phyloP scores from a whole-genome alignment of 2,113 vertebrate species.

The Tinamus guttatus region DNA sequence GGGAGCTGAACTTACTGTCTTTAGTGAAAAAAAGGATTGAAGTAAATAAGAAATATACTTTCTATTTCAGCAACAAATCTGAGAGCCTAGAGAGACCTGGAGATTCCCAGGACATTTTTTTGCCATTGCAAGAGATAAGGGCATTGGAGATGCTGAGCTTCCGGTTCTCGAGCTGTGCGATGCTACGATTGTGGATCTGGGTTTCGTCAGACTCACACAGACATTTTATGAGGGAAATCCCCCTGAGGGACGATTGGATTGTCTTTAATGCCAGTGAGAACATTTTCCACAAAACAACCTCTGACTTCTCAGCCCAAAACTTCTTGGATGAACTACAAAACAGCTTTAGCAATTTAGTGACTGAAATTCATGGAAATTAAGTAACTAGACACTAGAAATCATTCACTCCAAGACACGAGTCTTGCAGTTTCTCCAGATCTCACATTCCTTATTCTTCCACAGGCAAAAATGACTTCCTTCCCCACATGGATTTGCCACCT shows the following conservation, averaged over 20 bases:
- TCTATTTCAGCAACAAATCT: background rate
- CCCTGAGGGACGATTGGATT: too few species aligned
- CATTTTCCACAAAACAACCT: background rate
- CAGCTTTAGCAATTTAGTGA: background rate
- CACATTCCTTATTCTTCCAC: background rate
- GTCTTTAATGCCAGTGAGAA: background rate
- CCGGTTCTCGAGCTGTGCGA: background rate
- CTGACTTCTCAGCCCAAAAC: fast-evolving
- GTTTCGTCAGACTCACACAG: background rate
- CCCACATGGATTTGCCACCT: background rate
- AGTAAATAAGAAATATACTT: background rate
- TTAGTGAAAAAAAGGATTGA: background rate
- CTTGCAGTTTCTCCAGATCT: background rate
- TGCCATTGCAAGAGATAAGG: background rate
- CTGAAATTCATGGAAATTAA: background rate
- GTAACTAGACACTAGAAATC: background rate
- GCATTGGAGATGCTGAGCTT: background rate
- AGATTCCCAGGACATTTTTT: background rate
- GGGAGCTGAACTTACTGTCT: background rate
- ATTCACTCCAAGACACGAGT: background rate
- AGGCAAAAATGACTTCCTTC: background rate
- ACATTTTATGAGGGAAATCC: background rate
- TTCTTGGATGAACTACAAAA: background rate
- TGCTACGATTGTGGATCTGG: fast-evolving
- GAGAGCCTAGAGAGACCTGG: background rate